Percentiles rank a stretch among this genome's conserved stretches.
phyloP scores from a whole-genome alignment of 2,113 vertebrate genomes.

The Bambusicola thoracicus region DNA sequence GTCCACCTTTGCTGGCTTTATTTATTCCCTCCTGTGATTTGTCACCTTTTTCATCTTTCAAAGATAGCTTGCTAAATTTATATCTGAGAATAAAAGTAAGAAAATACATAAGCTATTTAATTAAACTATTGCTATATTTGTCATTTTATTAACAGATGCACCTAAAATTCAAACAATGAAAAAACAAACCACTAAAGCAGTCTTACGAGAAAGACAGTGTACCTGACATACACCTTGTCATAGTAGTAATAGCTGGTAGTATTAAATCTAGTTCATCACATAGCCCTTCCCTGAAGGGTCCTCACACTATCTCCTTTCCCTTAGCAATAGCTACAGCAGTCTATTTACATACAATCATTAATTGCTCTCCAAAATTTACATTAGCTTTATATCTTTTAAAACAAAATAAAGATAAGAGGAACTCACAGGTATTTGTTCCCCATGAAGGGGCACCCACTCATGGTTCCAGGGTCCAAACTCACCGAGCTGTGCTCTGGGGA shows the following conservation, averaged over 20 bases:
- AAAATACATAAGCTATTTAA: neutral
- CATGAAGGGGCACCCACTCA: conserved; percentile 91
- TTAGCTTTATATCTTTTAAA: neutral
- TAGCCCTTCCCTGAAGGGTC: neutral
- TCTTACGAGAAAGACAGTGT: neutral
- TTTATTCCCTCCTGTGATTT: conserved; percentile 86
- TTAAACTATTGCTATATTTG: neutral
- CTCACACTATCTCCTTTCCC: neutral
- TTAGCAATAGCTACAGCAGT: neutral
- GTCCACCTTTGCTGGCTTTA: conserved; percentile 88
- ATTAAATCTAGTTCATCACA: neutral
- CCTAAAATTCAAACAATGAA: neutral
- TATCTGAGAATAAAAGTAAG: conserved; percentile 55
- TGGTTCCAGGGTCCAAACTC: conserved; percentile 54
- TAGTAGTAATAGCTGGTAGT: neutral
- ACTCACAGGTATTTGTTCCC: conserved; percentile 86
- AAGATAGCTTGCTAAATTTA: conserved; percentile 79
- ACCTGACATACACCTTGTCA: neutral
- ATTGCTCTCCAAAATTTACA: neutral
- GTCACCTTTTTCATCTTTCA: conserved; percentile 79
- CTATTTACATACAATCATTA: neutral
- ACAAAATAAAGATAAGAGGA: neutral
- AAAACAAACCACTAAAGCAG: neutral
- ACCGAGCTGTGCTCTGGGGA: neutral
- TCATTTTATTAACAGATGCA: neutral